phyloP scores from a whole-genome alignment of 2,797 vertebrate genomes.

The Hyperoplus immaculatus region DNA sequence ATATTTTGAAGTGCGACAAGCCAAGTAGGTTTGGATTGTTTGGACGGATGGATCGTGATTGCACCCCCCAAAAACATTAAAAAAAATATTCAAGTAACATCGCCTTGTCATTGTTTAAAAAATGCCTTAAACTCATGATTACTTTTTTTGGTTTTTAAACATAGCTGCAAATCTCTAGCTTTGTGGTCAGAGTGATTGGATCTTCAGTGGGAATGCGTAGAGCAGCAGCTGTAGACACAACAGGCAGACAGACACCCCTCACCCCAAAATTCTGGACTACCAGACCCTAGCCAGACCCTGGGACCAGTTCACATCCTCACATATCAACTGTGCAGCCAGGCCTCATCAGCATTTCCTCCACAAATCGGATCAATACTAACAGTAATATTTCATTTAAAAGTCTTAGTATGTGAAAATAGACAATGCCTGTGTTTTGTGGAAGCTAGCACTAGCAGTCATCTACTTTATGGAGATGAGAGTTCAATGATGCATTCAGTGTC shows the following conservation, averaged over 20 bases:
- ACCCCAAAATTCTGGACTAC: neutral
- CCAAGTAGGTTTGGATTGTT: no score
- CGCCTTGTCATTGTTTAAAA: neutral
- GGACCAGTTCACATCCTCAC: slow-evolving; percentile 5
- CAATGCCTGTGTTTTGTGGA: neutral
- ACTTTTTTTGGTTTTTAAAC: neutral
- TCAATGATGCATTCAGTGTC: neutral
- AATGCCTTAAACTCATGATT: neutral
- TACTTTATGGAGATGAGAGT: neutral
- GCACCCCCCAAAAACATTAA: no score
- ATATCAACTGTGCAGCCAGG: neutral
- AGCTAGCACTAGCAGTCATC: neutral
- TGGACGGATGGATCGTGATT: no score
- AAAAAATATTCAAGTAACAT: neutral
- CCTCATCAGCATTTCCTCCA: neutral
- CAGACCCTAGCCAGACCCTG: neutral
- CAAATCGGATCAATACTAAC: neutral
- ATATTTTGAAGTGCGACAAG: neutral
- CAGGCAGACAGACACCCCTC: slow-evolving; percentile 11
- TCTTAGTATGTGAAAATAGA: neutral
- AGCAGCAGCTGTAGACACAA: slow-evolving; percentile 65
- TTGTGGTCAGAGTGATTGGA: slow-evolving; percentile 14
- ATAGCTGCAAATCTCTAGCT: neutral
- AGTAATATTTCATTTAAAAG: neutral
- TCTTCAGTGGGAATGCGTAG: slow-evolving; percentile 29